Percentiles rank a stretch among this genome's conserved stretches.
These are phyloP conservation scores for Epinephelus lanceolatus DNA, from an alignment of 2,113 vertebrate species.

Conservation along the genomic window DNA sequence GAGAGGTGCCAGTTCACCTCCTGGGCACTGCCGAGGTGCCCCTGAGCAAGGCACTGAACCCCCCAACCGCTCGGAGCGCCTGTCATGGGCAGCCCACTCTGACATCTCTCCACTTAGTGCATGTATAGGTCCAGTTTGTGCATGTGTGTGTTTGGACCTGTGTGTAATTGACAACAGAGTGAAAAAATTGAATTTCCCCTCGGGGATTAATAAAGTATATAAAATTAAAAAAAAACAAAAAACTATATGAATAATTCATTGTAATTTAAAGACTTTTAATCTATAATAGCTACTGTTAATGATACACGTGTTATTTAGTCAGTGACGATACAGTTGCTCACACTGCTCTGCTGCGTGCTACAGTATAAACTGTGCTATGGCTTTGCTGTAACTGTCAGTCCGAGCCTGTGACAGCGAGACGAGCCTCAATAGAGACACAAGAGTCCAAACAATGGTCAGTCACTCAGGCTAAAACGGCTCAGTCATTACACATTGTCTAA, in stretches of 20 bases:
- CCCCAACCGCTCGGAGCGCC: too few relatives aligned
- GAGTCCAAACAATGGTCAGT: slow-evolving; percentile 24
- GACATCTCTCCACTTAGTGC: too few relatives aligned
- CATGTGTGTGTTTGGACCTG: too few relatives aligned
- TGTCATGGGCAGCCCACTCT: too few relatives aligned
- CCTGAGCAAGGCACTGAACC: too few relatives aligned
- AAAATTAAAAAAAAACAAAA: too few relatives aligned
- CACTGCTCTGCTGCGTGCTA: background rate
- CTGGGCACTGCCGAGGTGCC: too few relatives aligned
- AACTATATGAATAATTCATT: background rate
- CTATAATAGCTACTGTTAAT: background rate
- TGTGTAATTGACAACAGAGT: too few relatives aligned
- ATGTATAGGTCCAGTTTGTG: too few relatives aligned
- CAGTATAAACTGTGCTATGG: background rate
- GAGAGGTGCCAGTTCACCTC: too few relatives aligned
- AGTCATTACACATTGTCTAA: slow-evolving; percentile 23
- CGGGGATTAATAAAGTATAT: too few relatives aligned
- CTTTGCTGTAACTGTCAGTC: slow-evolving; percentile 18
- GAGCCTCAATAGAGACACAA: slow-evolving; percentile 17
- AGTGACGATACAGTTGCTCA: background rate
- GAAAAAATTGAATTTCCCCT: too few relatives aligned
- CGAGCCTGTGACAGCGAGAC: slow-evolving; percentile 9
- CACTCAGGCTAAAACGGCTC: slow-evolving; percentile 37
- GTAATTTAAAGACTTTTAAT: background rate
- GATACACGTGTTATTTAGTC: background rate